Evolutionary conservation across 2,888 invertebrate genomes (phyloP).

Genomic region (Hypselothyrea guttata): DNA sequence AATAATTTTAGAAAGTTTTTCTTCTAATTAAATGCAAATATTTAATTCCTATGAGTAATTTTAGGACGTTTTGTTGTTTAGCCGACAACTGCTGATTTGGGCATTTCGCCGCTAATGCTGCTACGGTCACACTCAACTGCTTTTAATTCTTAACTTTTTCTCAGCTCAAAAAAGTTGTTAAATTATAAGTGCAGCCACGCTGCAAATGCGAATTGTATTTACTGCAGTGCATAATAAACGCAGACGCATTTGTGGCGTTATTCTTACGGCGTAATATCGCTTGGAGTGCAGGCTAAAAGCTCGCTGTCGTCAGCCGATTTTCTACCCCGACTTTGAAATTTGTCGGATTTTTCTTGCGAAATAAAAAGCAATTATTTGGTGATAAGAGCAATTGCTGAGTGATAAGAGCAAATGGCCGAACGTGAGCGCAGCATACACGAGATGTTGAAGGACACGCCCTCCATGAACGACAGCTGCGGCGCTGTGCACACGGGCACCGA

Average conservation of each 20-base stretch:
- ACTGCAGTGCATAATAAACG: constrained; percentile 1
- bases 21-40: too few species aligned
- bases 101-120: too few species aligned
- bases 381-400: constrained; percentile 23
- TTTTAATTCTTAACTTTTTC: constrained; percentile 42
- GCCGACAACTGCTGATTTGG: too few species aligned
- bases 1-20: too few species aligned
- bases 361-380: constrained; percentile 21
- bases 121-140: neutral
- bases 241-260: constrained; percentile 5
- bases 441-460: constrained; percentile 92
- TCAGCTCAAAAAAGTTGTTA: constrained; percentile 24
- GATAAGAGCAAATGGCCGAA: constrained; percentile 76
- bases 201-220: constrained; percentile 6
- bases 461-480: constrained; percentile 89
- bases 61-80: too few species aligned
- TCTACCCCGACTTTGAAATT: constrained; percentile 24
- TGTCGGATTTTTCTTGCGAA: constrained; percentile 47
- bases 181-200: constrained; percentile 19
- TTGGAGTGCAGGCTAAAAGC: constrained; percentile 1
- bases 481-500: constrained; percentile 90
- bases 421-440: constrained; percentile 87
- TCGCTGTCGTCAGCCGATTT: neutral
- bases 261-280: constrained; percentile 7
- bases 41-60: too few species aligned